Percentiles rank a stretch among this genome's conserved stretches.
Evolutionary conservation across 1,140 invertebrate species (phyloP).

Genomic region (Agraylea sexmaculata): DNA sequence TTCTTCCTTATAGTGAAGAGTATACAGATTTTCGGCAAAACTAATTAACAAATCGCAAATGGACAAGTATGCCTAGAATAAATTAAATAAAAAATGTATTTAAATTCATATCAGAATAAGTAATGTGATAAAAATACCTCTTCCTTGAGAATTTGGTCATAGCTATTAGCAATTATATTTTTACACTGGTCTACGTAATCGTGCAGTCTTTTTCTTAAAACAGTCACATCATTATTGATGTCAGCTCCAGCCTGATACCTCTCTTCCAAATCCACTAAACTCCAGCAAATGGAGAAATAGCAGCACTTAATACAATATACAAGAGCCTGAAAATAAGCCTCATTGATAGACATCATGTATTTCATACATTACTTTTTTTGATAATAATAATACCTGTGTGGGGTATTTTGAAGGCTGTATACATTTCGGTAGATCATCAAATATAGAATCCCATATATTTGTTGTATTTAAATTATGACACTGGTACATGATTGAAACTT

Average conservation of each 20-base stretch:
- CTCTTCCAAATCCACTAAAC: conserved; percentile 70
- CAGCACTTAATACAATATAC: conserved; percentile 82
- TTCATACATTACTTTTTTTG: background rate
- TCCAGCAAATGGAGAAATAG: conserved; percentile 84
- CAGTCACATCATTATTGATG: conserved; percentile 26
- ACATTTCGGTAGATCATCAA: conserved; percentile 60
- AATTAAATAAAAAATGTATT: conserved; percentile 10
- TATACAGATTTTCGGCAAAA: conserved; percentile 77
- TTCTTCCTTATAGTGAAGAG: conserved; percentile 38
- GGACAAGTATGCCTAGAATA: conserved; percentile 71
- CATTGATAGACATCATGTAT: conserved; percentile 18
- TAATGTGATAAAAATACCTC: conserved; percentile 29
- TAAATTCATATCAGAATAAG: too few relatives aligned
- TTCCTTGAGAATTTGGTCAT: conserved; percentile 41
- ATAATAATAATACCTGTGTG: conserved; percentile 26
- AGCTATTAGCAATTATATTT: conserved; percentile 48
- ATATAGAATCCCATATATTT: conserved; percentile 82
- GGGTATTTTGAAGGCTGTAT: conserved; percentile 28
- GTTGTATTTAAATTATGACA: conserved; percentile 87
- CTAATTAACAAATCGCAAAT: conserved; percentile 93
- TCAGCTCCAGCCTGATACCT: conserved; percentile 46
- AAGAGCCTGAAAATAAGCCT: conserved; percentile 54
- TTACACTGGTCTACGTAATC: conserved; percentile 66
- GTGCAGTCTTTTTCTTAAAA: conserved; percentile 55
- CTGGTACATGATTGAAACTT: conserved; percentile 84